A percentile compares a stretch with the other conserved stretches of the same genome.
Conservation (phyloP, 2,888 invertebrate genomes). For the Ernsta delagoae region DNA sequence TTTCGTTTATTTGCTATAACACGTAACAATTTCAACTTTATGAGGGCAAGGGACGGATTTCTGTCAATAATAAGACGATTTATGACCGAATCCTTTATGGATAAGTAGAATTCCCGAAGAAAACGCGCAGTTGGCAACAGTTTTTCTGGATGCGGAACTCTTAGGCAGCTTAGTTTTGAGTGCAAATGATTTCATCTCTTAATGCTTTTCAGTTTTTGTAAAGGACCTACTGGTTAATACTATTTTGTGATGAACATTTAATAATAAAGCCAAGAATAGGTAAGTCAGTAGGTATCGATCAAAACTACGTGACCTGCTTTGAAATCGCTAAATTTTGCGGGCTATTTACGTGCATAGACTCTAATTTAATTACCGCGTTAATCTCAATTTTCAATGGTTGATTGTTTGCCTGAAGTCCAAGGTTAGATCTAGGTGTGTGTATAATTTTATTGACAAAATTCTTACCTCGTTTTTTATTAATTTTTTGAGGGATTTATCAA, state of each 20-base stretch:
- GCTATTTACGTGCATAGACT: neutral
- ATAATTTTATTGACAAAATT: too few species aligned
- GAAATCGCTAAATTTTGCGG: conserved; percentile 14
- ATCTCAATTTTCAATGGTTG: neutral
- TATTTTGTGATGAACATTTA: too few species aligned
- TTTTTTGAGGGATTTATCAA: too few species aligned
- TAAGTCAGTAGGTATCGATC: neutral
- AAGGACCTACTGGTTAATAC: too few species aligned
- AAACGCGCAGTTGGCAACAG: conserved; percentile 9
- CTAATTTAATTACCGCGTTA: conserved; percentile 13
- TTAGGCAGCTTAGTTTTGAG: conserved; percentile 13
- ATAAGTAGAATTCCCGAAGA: conserved; percentile 29
- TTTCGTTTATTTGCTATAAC: conserved; percentile 66
- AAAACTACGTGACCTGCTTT: conserved; percentile 19
- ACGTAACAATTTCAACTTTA: conserved; percentile 63
- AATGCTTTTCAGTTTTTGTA: neutral
- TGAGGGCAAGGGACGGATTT: conserved; percentile 60
- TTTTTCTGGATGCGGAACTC: conserved; percentile 11
- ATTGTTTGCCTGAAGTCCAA: neutral
- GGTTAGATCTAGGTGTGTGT: neutral
- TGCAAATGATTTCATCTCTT: conserved; percentile 9
- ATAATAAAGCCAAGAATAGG: neutral
- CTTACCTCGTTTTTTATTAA: too few species aligned
- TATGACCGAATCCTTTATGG: conserved; percentile 58
- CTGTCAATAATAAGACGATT: conserved; percentile 64